phyloP scores from a whole-genome alignment of 2,797 vertebrate genomes.

The Lepus townsendii region DNA sequence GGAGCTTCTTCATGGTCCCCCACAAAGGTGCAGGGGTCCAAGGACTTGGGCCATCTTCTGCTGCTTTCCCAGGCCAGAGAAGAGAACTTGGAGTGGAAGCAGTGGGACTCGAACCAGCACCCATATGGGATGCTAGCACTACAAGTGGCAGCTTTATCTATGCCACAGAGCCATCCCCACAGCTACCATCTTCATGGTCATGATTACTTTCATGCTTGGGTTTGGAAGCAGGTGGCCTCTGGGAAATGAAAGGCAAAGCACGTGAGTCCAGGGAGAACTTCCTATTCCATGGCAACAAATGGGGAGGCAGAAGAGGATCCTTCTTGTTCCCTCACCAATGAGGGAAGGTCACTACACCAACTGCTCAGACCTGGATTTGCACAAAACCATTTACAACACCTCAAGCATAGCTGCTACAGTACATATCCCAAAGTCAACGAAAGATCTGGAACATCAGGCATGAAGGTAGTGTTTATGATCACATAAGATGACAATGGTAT shows the following conservation, averaged over 20 bases:
- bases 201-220: not conserved
- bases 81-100: too few relatives aligned
- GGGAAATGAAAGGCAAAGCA: not conserved
- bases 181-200: not conserved
- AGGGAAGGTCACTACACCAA: not conserved
- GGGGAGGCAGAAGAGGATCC: not conserved
- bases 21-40: too few relatives aligned
- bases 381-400: not conserved
- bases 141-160: too few relatives aligned
- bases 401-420: not conserved
- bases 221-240: not conserved
- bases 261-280: not conserved
- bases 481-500: not conserved
- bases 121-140: too few relatives aligned
- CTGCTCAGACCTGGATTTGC: accelerated
- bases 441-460: not conserved
- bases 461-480: not conserved
- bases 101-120: too few relatives aligned
- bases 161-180: too few relatives aligned
- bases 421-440: not conserved
- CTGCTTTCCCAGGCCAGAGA: too few relatives aligned
- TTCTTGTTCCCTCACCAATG: not conserved
- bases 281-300: not conserved
- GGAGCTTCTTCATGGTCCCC: too few relatives aligned
- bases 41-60: too few relatives aligned